These are phyloP conservation scores for Cololabis saira DNA, from an alignment of 2,113 vertebrate genomes.

Conservation along the genomic window DNA sequence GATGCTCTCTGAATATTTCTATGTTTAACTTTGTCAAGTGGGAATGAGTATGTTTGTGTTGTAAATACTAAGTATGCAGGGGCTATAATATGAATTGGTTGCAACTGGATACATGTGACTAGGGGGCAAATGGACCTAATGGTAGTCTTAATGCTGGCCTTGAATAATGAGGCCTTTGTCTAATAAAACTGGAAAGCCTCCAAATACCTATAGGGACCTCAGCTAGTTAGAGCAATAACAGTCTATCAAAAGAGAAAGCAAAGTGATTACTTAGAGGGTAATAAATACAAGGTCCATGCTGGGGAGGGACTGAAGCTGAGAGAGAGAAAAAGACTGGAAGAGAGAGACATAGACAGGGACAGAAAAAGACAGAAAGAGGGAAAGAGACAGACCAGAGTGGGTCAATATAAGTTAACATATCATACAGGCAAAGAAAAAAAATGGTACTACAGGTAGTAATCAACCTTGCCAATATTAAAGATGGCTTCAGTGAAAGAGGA, in stretches of 20 bases:
- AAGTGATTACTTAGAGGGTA: constrained; percentile 82
- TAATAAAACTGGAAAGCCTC: constrained; percentile 83
- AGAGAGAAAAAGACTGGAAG: constrained; percentile 30
- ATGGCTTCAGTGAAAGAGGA: constrained; percentile 11
- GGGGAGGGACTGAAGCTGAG: constrained; percentile 68
- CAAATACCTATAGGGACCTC: constrained; percentile 82
- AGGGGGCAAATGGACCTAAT: constrained; percentile 79
- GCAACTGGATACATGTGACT: constrained; percentile 79
- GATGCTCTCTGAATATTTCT: constrained; percentile 50
- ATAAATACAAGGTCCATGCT: constrained; percentile 80
- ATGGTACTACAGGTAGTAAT: constrained; percentile 18
- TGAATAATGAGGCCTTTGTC: constrained; percentile 82
- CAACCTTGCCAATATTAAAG: constrained; percentile 34
- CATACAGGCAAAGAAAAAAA: constrained; percentile 4
- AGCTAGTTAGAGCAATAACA: constrained; percentile 79
- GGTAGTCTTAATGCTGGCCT: constrained; percentile 71
- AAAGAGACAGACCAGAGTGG: constrained; percentile 20
- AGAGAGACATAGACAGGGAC: constrained; percentile 48
- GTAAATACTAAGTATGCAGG: constrained; percentile 71
- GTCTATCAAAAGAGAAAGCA: constrained; percentile 83
- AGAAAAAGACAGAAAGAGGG: constrained; percentile 49
- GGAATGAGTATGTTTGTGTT: constrained; percentile 68
- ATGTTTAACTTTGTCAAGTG: constrained; percentile 65
- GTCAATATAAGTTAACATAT: constrained; percentile 23
- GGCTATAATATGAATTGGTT: constrained; percentile 79